phyloP scores from a whole-genome alignment of 2,113 vertebrate genomes.

The Calonectris borealis region DNA sequence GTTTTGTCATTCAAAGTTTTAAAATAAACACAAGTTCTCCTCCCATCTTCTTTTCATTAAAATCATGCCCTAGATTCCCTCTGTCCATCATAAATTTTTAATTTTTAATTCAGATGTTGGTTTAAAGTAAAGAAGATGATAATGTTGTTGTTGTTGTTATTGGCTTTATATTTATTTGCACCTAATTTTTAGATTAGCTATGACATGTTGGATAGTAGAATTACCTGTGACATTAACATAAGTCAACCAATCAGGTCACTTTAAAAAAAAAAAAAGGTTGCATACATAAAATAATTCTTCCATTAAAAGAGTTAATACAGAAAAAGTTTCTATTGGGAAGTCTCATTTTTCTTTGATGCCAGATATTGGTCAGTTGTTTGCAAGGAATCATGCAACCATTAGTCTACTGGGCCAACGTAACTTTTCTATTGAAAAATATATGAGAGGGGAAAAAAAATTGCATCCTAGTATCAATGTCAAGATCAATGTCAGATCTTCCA shows the following conservation, averaged over 20 bases:
- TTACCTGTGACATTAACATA: background rate
- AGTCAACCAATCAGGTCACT: background rate
- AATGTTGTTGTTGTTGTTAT: background rate
- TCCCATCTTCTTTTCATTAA: background rate
- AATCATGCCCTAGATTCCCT: background rate
- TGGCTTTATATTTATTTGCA: background rate
- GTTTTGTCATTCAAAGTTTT: background rate
- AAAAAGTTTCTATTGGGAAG: background rate
- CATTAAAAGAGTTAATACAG: background rate
- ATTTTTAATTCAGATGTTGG: background rate
- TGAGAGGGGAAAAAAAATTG: background rate
- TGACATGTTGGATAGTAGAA: background rate
- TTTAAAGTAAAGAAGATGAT: background rate
- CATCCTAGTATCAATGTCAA: background rate
- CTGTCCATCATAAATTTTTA: background rate
- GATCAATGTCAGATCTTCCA: background rate
- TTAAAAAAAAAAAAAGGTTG: background rate
- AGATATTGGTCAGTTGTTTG: background rate
- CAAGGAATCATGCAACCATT: background rate
- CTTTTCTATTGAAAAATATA: background rate
- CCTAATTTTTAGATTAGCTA: background rate
- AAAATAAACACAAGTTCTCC: background rate
- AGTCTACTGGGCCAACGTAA: background rate
- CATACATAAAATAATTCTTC: background rate
- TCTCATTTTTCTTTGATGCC: background rate